Conservation (phyloP, 2,113 vertebrate genomes). For the Sapayoa aenigma region DNA sequence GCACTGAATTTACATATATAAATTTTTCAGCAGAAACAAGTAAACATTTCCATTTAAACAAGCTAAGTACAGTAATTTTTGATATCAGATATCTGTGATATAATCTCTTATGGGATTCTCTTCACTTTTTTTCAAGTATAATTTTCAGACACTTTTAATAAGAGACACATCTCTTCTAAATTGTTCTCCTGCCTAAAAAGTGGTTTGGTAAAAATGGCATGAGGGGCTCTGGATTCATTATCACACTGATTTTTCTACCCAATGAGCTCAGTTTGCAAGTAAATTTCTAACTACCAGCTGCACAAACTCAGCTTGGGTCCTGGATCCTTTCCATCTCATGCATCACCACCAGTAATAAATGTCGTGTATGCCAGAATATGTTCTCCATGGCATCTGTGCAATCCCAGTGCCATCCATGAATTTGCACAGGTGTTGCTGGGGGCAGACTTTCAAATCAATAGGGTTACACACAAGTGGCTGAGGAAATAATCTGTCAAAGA, state of each 20-base stretch:
- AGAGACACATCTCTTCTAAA: not conserved
- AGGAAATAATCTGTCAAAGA: not conserved
- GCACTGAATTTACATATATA: not conserved
- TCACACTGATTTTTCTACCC: conserved; percentile 53
- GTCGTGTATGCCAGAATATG: conserved; percentile 35
- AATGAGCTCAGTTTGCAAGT: conserved; percentile 49
- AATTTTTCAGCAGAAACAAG: not conserved
- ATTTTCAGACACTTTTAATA: conserved; percentile 31
- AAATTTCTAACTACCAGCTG: conserved; percentile 68
- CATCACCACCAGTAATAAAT: conserved; percentile 62
- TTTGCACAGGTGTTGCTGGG: conserved; percentile 50
- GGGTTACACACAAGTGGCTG: conserved; percentile 4
- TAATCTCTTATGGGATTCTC: not conserved
- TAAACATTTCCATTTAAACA: not conserved
- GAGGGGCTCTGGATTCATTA: conserved; percentile 31
- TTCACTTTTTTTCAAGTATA: not conserved
- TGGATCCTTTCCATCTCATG: conserved; percentile 65
- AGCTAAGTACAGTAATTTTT: not conserved
- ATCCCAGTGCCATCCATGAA: conserved; percentile 14
- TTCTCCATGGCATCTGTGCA: conserved; percentile 41
- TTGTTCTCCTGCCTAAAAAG: not conserved
- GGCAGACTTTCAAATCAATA: not conserved
- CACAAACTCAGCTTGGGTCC: conserved; percentile 59
- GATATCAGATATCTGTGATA: not conserved
- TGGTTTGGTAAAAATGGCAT: conserved; percentile 31